phyloP scores from a whole-genome alignment of 1,140 invertebrate species.

The Hydropsyche tenuis region DNA sequence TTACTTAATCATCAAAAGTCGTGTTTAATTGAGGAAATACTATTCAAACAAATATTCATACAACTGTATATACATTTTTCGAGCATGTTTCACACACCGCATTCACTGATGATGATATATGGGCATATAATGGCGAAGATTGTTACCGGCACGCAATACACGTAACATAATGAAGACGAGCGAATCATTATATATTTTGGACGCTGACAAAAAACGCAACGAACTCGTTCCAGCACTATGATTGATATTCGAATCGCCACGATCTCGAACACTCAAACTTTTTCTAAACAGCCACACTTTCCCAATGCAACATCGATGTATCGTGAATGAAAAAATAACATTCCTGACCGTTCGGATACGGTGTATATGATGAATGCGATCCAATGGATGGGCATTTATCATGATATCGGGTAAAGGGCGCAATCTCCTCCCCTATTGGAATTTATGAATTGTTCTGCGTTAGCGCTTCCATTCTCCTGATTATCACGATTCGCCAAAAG shows the following conservation, averaged over 20 bases:
- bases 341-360: too few species aligned
- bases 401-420: neutral
- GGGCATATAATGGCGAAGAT: slow-evolving; percentile 1
- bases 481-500: slow-evolving; percentile 21
- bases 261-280: too few species aligned
- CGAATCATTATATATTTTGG: slow-evolving; percentile 8
- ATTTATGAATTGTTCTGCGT: slow-evolving; percentile 15
- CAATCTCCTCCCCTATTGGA: neutral
- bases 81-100: neutral
- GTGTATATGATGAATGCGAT: neutral
- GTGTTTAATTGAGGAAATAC: too few species aligned
- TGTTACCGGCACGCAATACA: slow-evolving; percentile 4
- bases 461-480: slow-evolving; percentile 23
- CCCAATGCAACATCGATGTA: too few species aligned
- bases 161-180: slow-evolving; percentile 8
- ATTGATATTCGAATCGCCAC: slow-evolving; percentile 5
- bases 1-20: too few species aligned
- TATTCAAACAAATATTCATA: too few species aligned
- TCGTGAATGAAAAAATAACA: too few species aligned
- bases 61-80: too few species aligned
- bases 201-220: neutral
- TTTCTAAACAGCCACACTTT: too few species aligned
- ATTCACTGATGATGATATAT: slow-evolving; percentile 12
- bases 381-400: neutral
- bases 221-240: neutral